phyloP scores from a whole-genome alignment of 2,888 invertebrate species.

The Trachelus stipa region DNA sequence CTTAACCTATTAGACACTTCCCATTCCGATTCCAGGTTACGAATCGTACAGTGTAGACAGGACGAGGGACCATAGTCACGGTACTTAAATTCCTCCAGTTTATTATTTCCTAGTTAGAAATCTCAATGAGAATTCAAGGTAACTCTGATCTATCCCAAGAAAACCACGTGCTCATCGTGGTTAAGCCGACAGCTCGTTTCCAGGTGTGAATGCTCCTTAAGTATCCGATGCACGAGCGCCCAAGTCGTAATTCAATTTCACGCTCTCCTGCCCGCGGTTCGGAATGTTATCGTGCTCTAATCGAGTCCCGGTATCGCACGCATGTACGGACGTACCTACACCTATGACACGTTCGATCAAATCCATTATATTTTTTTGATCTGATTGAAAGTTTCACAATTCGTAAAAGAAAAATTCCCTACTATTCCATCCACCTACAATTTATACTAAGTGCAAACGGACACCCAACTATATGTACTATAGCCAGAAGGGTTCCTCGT shows the following conservation, averaged over 20 bases:
- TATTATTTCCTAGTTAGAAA: neutral
- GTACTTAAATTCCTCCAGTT: neutral
- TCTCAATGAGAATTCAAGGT: neutral
- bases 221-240: slow-evolving; percentile 28
- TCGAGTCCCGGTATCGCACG: slow-evolving; percentile 31
- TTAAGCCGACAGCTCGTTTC: slow-evolving; percentile 4
- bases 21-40: neutral
- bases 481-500: neutral
- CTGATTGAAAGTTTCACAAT: neutral
- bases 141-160: neutral
- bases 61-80: neutral
- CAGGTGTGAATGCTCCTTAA: slow-evolving; percentile 18
- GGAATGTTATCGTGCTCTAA: slow-evolving; percentile 43
- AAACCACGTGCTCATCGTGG: neutral
- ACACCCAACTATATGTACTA: neutral
- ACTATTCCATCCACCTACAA: neutral
- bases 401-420: neutral
- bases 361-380: neutral
- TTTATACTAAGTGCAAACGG: neutral
- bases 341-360: neutral
- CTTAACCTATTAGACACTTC: neutral
- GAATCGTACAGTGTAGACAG: neutral
- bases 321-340: neutral
- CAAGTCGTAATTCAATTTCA: slow-evolving; percentile 50
- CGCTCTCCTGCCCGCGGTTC: slow-evolving; percentile 42